phyloP scores from a whole-genome alignment of 2,113 vertebrate species.

The Mesoclemmys tuberculata region DNA sequence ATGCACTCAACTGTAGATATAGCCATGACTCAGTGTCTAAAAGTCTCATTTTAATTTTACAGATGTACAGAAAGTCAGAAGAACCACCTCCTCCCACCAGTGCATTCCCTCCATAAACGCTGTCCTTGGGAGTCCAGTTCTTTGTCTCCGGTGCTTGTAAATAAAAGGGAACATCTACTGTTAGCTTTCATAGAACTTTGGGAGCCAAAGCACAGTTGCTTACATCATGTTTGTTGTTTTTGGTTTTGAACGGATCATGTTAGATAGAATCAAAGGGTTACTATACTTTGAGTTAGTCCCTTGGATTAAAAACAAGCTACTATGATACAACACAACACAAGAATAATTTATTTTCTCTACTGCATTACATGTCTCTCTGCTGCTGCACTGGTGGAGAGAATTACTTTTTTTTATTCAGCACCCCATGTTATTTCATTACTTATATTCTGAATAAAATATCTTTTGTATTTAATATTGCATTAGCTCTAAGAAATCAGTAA shows the following conservation, averaged over 20 bases:
- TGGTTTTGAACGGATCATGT: background rate
- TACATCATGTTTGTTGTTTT: background rate
- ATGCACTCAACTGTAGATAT: background rate
- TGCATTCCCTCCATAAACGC: background rate
- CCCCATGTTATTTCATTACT: background rate
- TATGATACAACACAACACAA: accelerated
- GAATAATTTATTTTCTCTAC: background rate
- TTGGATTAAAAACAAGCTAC: background rate
- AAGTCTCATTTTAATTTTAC: background rate
- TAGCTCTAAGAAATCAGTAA: background rate
- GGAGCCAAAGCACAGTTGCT: background rate
- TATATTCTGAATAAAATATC: background rate
- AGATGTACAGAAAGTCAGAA: background rate
- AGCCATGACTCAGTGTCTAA: background rate
- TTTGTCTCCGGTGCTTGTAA: background rate
- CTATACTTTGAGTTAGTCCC: background rate
- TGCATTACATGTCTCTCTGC: background rate
- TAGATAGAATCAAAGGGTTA: background rate
- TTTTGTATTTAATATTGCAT: background rate
- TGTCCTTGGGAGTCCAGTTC: background rate
- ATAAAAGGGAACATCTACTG: background rate
- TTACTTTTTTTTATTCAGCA: background rate
- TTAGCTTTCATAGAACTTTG: background rate
- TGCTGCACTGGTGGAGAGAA: background rate
- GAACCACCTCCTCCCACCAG: background rate